These are phyloP conservation scores for Luperina testacea DNA, from an alignment of 2,888 invertebrate genomes.

Conservation along the genomic window DNA sequence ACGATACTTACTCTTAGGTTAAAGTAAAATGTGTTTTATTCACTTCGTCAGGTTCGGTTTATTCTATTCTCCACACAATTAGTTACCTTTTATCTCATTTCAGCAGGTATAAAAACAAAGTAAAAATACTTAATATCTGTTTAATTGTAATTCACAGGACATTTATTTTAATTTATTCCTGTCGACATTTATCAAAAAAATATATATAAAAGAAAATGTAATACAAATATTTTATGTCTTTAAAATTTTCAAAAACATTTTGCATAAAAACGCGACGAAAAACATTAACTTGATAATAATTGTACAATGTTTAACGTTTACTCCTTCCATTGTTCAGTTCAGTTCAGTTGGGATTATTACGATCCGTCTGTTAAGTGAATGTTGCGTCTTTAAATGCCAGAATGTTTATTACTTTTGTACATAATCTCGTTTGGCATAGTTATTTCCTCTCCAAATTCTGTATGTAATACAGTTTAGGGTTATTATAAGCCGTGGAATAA, in stretches of 20 bases:
- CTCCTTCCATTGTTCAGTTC: slow-evolving; percentile 30
- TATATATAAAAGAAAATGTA: neutral
- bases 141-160: neutral
- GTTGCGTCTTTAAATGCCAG: slow-evolving; percentile 54
- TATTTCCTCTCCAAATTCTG: slow-evolving; percentile 32
- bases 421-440: slow-evolving; percentile 56
- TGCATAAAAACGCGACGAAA: neutral
- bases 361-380: slow-evolving; percentile 49
- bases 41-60: neutral
- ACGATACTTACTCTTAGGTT: neutral
- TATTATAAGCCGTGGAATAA: slow-evolving; percentile 27
- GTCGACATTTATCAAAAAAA: neutral
- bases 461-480: slow-evolving; percentile 35
- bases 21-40: slow-evolving; percentile 11
- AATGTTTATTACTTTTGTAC: slow-evolving; percentile 62
- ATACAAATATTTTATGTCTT: too few relatives aligned
- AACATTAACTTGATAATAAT: slow-evolving; percentile 35
- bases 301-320: slow-evolving; percentile 41
- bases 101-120: neutral
- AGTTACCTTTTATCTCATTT: neutral
- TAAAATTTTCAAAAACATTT: neutral
- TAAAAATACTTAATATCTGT: neutral
- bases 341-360: slow-evolving; percentile 55
- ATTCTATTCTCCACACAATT: neutral
- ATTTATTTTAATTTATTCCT: neutral